Evolutionary conservation across 2,113 vertebrate species (phyloP).

Genomic region (Phalacrocorax pelagicus): DNA sequence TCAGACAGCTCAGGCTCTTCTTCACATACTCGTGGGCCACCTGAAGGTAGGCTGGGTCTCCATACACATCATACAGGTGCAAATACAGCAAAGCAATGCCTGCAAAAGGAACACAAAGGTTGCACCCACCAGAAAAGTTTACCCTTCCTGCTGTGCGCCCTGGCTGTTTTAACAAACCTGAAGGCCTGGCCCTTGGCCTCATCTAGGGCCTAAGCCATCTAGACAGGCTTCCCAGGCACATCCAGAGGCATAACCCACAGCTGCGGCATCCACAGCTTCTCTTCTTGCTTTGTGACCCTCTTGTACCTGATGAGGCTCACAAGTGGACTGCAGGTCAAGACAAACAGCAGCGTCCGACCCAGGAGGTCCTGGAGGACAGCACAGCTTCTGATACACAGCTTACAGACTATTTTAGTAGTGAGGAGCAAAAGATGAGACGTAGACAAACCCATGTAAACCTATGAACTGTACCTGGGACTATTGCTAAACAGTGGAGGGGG

Average conservation of each 20-base stretch:
- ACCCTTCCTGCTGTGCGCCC: rapidly evolving
- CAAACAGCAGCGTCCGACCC: neutral
- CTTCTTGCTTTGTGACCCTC: neutral
- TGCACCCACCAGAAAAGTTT: neutral
- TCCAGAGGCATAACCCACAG: neutral
- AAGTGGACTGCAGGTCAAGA: neutral
- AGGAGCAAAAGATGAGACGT: neutral
- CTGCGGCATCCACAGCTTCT: neutral
- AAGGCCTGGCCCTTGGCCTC: neutral
- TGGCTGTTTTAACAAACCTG: neutral
- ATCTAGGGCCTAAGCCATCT: neutral
- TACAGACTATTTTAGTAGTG: neutral
- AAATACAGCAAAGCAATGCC: constrained; percentile 93
- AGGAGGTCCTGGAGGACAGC: neutral
- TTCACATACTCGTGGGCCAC: constrained; percentile 81
- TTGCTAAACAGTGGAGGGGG: neutral
- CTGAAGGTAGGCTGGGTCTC: constrained; percentile 83
- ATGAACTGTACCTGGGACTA: neutral
- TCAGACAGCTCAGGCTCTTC: constrained; percentile 84
- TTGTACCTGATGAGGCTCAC: neutral
- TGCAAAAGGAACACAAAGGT: constrained; percentile 47
- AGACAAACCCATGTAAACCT: neutral
- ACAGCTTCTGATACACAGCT: neutral
- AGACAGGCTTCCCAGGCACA: neutral
- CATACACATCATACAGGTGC: constrained; percentile 86